These are phyloP conservation scores for Drosophila lacteicornis DNA, from an alignment of 1,140 invertebrate genomes.

Conservation along the genomic window DNA sequence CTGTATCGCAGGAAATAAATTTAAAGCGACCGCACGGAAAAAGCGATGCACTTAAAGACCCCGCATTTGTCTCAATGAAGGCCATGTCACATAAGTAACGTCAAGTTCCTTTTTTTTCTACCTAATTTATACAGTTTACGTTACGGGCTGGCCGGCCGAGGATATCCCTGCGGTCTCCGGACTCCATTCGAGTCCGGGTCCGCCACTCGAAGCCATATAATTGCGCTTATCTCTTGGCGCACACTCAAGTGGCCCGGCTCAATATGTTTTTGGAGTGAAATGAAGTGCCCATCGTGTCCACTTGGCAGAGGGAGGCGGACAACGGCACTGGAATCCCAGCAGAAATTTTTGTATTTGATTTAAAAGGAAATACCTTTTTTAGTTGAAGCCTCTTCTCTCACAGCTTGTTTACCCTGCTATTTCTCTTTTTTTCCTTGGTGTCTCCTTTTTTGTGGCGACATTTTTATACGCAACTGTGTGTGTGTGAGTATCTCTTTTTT, in stretches of 20 bases:
- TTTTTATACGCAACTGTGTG: conserved; percentile 61
- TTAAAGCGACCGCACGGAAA: conserved; percentile 55
- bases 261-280: conserved; percentile 78
- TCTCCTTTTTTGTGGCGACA: conserved; percentile 64
- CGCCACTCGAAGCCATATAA: conserved; percentile 75
- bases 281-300: conserved; percentile 71
- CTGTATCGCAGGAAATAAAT: conserved; percentile 48
- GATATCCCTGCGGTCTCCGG: conserved; percentile 25
- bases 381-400: conserved; percentile 44
- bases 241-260: conserved; percentile 78
- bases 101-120: conserved; percentile 52
- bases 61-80: conserved; percentile 77
- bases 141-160: conserved; percentile 1
- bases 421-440: conserved; percentile 19
- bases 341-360: conserved; percentile 74
- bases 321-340: conserved; percentile 50
- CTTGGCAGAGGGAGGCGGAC: conserved; percentile 32
- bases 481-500: conserved; percentile 8
- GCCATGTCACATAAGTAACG: conserved; percentile 71
- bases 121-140: conserved; percentile 71
- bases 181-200: conserved; percentile 32
- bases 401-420: conserved; percentile 48
- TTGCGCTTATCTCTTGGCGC: conserved; percentile 81
- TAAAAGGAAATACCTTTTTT: conserved; percentile 76
- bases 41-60: conserved; percentile 67